These are phyloP conservation scores for Bedellia somnulentella DNA, from an alignment of 2,888 invertebrate species.

Conservation along the genomic window DNA sequence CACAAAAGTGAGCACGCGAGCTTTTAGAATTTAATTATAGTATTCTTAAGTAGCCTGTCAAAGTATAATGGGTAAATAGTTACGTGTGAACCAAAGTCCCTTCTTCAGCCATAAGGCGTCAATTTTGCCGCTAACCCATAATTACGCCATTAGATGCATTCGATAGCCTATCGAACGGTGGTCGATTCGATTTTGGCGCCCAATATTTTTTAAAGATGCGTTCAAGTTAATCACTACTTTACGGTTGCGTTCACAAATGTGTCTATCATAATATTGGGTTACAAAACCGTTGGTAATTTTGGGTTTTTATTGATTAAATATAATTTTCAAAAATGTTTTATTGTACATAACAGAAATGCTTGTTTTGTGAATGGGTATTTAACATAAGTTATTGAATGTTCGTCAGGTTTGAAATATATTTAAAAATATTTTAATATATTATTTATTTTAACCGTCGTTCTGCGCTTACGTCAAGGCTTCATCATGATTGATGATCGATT, in stretches of 20 bases:
- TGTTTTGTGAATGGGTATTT: background rate
- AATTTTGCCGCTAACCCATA: constrained; percentile 45
- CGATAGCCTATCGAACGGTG: constrained; percentile 51
- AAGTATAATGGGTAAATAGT: constrained; percentile 55
- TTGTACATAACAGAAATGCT: background rate
- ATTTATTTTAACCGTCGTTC: background rate
- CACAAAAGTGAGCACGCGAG: constrained; percentile 30
- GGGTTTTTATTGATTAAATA: background rate
- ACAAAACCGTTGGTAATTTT: background rate
- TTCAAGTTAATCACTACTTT: constrained; percentile 30
- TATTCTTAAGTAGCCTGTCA: constrained; percentile 51
- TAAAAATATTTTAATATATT: background rate
- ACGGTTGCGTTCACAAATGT: constrained; percentile 24
- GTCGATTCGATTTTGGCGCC: constrained; percentile 27
- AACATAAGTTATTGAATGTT: background rate
- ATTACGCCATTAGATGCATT: constrained; percentile 53
- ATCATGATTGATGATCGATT: too few relatives aligned
- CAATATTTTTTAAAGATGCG: constrained; percentile 21
- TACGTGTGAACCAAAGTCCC: constrained; percentile 27
- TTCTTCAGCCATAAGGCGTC: constrained; percentile 37
- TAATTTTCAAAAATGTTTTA: background rate
- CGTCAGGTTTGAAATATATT: background rate
- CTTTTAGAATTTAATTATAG: constrained; percentile 47
- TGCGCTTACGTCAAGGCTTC: too few relatives aligned
- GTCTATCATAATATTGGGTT: constrained; percentile 40